Evolutionary conservation across 2,888 invertebrate genomes (phyloP).

Genomic region (Synanthedon andrenaeformis): DNA sequence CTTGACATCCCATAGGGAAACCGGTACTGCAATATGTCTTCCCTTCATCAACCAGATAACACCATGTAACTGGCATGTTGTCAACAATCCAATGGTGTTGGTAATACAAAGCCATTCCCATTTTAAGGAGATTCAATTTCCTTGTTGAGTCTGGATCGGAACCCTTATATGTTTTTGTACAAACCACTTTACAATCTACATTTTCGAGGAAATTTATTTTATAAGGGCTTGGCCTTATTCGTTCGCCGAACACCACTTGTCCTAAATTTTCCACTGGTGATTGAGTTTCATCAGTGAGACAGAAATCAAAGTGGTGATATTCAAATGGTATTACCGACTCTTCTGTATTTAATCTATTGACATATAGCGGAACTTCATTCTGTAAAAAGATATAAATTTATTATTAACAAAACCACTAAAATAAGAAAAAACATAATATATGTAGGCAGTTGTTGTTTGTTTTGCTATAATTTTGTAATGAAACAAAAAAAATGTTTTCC

Average conservation of each 20-base stretch:
- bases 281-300: constrained; percentile 78
- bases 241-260: constrained; percentile 99
- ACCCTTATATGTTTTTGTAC: constrained; percentile 78
- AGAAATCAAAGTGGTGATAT: constrained; percentile 98
- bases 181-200: constrained; percentile 70
- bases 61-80: constrained; percentile 99
- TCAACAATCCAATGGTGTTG: constrained; percentile 99
- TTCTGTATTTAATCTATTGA: constrained; percentile 97
- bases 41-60: constrained; percentile 82
- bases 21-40: constrained; percentile 92
- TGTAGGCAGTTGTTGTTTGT: too few relatives aligned
- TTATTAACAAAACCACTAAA: not conserved
- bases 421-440: too few relatives aligned
- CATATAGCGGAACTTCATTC: constrained; percentile 90
- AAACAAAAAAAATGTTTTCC: too few relatives aligned
- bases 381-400: constrained; percentile 62
- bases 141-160: constrained; percentile 74
- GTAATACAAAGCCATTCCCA: constrained; percentile 95
- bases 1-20: constrained; percentile 97
- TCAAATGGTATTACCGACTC: constrained; percentile 98
- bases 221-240: constrained; percentile 95
- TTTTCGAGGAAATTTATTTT: constrained; percentile 86
- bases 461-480: too few relatives aligned
- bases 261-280: constrained; percentile 98
- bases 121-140: constrained; percentile 84